A percentile compares a stretch with the other conserved stretches of the same genome.
phyloP scores from a whole-genome alignment of 2,888 invertebrate genomes.

The Tinea semifulvella region DNA sequence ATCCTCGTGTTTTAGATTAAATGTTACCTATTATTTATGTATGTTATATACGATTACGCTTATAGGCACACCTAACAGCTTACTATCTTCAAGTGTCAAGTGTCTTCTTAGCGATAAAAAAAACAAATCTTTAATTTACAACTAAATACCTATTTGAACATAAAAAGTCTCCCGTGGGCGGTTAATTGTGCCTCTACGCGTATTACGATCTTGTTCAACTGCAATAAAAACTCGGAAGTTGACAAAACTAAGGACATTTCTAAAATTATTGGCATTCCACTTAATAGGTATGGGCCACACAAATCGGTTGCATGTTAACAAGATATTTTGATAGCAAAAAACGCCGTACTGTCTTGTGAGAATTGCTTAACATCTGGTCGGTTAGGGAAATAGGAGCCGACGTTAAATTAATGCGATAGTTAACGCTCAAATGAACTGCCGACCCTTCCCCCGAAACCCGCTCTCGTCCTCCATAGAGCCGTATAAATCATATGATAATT shows the following conservation, averaged over 20 bases:
- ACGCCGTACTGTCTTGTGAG: conserved; percentile 39
- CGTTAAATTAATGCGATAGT: conserved; percentile 49
- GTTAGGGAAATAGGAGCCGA: conserved; percentile 40
- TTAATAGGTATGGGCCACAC: conserved; percentile 33
- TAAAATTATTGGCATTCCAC: conserved; percentile 18
- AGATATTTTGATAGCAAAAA: conserved; percentile 30
- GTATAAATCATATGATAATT: conserved; percentile 65
- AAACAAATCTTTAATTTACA: no score
- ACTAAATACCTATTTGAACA: no score
- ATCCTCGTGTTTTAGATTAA: no score
- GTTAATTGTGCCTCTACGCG: no score
- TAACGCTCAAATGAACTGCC: conserved; percentile 53
- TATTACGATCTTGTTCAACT: no score
- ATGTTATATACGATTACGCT: no score
- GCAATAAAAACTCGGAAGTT: no score
- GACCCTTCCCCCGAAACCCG: conserved; percentile 31
- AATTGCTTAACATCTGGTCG: conserved; percentile 48
- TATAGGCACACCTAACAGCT: no score
- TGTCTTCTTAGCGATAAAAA: no score
- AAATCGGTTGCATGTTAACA: conserved; percentile 44
- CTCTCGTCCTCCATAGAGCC: conserved; percentile 30
- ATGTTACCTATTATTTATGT: no score
- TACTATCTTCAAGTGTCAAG: no score
- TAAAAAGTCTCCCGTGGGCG: no score
- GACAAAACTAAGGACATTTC: not conserved